These are phyloP conservation scores for Torymus texanus DNA, from an alignment of 2,888 invertebrate species.

Conservation along the genomic window DNA sequence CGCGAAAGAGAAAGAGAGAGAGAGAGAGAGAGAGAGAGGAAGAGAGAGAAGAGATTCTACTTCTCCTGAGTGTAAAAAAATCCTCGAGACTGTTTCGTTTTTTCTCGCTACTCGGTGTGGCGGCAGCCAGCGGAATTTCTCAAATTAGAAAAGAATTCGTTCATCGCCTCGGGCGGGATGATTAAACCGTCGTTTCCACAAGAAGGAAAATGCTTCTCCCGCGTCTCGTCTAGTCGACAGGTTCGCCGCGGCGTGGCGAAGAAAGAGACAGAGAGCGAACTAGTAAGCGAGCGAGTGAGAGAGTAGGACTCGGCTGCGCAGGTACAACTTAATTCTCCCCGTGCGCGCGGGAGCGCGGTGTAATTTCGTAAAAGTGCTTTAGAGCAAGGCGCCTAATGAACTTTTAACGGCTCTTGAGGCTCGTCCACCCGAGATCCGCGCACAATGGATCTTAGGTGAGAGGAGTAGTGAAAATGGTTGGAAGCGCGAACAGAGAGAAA, in stretches of 20 bases:
- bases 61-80: slow-evolving; percentile 39
- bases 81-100: slow-evolving; percentile 32
- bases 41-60: background rate
- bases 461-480: background rate
- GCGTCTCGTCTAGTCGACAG: slow-evolving; percentile 42
- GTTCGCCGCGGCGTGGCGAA: slow-evolving; percentile 6
- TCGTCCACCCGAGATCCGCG: slow-evolving; percentile 34
- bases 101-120: slow-evolving; percentile 7
- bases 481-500: background rate
- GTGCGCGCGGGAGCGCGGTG: slow-evolving; percentile 28
- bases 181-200: slow-evolving; percentile 55
- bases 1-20: background rate
- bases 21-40: no score
- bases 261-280: slow-evolving; percentile 7
- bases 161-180: slow-evolving; percentile 46
- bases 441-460: slow-evolving; percentile 41
- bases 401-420: slow-evolving; percentile 58
- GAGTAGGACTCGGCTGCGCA: slow-evolving; percentile 41
- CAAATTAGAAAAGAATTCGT: slow-evolving; percentile 47
- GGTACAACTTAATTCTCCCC: slow-evolving; percentile 58
- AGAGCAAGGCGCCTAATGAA: slow-evolving; percentile 60
- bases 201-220: slow-evolving; percentile 56
- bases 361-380: slow-evolving; percentile 62
- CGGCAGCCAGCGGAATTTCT: slow-evolving; percentile 38
- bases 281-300: background rate